These are phyloP conservation scores for Cydia pomonella DNA, from an alignment of 1,140 invertebrate genomes.

Conservation along the genomic window DNA sequence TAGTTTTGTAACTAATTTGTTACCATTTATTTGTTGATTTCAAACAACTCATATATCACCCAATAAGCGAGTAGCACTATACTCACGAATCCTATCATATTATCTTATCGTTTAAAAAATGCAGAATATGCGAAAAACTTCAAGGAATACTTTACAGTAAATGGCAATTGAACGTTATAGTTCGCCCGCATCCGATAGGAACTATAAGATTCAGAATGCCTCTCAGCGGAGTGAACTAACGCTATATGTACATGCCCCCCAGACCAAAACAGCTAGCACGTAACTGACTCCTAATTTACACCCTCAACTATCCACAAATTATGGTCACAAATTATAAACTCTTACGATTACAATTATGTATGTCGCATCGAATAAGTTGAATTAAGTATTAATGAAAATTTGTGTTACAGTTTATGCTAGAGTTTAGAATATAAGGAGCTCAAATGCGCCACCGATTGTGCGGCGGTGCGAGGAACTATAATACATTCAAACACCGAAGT, in stretches of 20 bases:
- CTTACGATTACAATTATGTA: constrained; percentile 65
- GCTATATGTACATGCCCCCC: constrained; percentile 65
- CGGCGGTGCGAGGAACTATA: constrained; percentile 77
- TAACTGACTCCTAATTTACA: constrained; percentile 71
- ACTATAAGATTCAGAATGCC: constrained; percentile 80
- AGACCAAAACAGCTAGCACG: constrained; percentile 70
- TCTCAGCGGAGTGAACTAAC: constrained; percentile 47
- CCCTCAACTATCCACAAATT: constrained; percentile 62
- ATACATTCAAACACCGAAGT: constrained; percentile 74
- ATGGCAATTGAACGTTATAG: constrained; percentile 80
- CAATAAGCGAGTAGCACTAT: constrained; percentile 75
- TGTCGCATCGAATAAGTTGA: constrained; percentile 58
- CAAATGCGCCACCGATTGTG: constrained; percentile 66
- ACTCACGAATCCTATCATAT: constrained; percentile 71
- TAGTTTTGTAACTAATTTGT: constrained; percentile 71
- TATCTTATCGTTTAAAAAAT: constrained; percentile 76
- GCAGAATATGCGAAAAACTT: constrained; percentile 78
- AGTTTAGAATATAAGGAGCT: constrained; percentile 78
- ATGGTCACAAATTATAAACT: constrained; percentile 65
- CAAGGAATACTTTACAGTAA: constrained; percentile 76
- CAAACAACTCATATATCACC: constrained; percentile 78
- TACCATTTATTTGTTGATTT: constrained; percentile 70
- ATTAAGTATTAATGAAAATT: constrained; percentile 66
- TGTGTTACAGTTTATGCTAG: constrained; percentile 74
- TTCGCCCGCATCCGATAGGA: constrained; percentile 78